Evolutionary conservation across 2,888 invertebrate genomes (phyloP), one percentile per base, ranked within the genome.

Genomic region (Parasteatoda lunata): DNA sequence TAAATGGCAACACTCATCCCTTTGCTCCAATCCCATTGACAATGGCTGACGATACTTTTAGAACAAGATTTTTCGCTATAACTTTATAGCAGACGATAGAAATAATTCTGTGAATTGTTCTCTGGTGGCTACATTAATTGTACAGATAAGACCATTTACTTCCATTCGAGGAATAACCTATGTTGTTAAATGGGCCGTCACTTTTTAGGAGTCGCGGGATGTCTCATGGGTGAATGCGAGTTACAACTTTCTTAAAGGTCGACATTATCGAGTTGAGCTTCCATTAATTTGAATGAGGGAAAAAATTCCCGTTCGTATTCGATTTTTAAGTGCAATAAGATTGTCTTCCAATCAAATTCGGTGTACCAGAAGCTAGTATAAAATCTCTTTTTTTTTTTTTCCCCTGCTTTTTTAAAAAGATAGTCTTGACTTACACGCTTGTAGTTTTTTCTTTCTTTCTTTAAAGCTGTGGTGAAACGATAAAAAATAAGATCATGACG

Each of bases 181-280:
- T 45, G 72, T 54, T 30, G 72, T 72, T 72, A 52, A 72, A 59
- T 59, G 59, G 59, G n/a, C 59, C 59, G n/a, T 59, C 59, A 59
- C 9, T 9, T 8, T 59, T 59, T 59, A n/a, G 59, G n/a, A 59
- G 59, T 59, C 59, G 59, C 30, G 6, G n/a, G 9, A 59, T 59
- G 59, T 59, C 59, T n/a, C n/a, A 9, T 59, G 59, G 59, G 59
- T 13, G n/a, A n/a, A n/a, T 13, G 11, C 59, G 59, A 59, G n/a
- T 9, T 59, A 59, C 9, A 9, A 59, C 9, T n/a, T 59, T 59
- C 59, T 59, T 59, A 59, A 59, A 59, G 59, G 59, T 59, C 59
- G 59, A 59, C 59, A 59, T 59, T 13, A 59, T 59, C 59, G 59
- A 9, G n/a, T n/a, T 59, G 11, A 4, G 11, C 4, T 59, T 8